Evolutionary conservation across 2,113 vertebrate species (phyloP).

Genomic region (Sus scrofa): DNA sequence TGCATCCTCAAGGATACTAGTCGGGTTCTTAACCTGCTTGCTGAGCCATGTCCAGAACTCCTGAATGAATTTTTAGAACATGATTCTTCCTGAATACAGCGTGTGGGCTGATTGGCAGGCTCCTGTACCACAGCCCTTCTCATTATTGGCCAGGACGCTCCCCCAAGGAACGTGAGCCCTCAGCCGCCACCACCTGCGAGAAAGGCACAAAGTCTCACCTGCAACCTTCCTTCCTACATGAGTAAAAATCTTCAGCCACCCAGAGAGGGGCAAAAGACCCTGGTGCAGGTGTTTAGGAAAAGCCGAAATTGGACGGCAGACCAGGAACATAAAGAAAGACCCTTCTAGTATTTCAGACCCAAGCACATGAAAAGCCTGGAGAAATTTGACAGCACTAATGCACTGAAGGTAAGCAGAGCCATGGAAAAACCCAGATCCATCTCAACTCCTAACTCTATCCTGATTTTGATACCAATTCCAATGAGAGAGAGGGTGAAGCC

Average conservation of each 20-base stretch:
- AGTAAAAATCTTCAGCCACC: background rate
- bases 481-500: too few relatives aligned
- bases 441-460: background rate
- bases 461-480: background rate
- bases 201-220: background rate
- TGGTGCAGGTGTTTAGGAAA: background rate
- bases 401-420: background rate
- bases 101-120: too few relatives aligned
- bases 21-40: too few relatives aligned
- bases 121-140: too few relatives aligned
- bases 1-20: too few relatives aligned
- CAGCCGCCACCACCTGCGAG: background rate
- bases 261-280: background rate
- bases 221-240: background rate
- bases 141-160: too few relatives aligned
- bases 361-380: background rate
- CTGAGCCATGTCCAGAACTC: too few relatives aligned
- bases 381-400: background rate
- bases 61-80: too few relatives aligned
- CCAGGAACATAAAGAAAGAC: background rate
- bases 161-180: too few relatives aligned
- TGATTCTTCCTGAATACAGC: too few relatives aligned
- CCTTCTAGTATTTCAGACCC: background rate
- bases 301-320: background rate
- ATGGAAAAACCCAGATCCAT: background rate